Evolutionary conservation across 2,888 invertebrate genomes (phyloP).

Genomic region (Cylindroiulus punctatus): DNA sequence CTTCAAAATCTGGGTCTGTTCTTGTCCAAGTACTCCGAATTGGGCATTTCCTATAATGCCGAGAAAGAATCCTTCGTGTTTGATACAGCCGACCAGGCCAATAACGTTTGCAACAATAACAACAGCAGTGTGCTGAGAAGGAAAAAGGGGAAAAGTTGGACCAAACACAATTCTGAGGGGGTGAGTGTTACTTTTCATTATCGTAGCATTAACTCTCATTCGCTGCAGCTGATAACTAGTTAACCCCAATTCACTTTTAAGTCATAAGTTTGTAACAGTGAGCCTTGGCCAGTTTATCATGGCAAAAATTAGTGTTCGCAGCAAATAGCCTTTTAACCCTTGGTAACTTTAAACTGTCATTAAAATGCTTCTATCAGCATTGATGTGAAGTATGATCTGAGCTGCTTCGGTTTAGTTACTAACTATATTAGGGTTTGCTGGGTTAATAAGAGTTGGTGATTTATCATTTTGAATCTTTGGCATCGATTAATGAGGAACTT

Average conservation of each 20-base stretch:
- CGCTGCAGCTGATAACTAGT: too few relatives aligned
- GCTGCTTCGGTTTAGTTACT: too few relatives aligned
- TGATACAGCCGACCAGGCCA: not conserved
- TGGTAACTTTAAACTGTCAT: too few relatives aligned
- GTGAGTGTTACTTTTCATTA: slow-evolving; percentile 6
- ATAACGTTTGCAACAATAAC: not conserved
- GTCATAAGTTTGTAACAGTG: too few relatives aligned
- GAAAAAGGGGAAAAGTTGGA: slow-evolving; percentile 51
- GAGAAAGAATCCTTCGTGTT: slow-evolving; percentile 12
- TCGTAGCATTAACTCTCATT: not conserved
- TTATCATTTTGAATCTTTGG: not conserved
- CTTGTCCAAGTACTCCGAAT: slow-evolving; percentile 44
- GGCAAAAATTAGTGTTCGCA: too few relatives aligned
- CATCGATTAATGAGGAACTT: not conserved
- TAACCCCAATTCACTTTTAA: too few relatives aligned
- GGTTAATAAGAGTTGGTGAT: not conserved
- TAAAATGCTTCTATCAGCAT: too few relatives aligned
- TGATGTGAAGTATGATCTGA: too few relatives aligned
- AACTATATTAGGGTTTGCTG: too few relatives aligned
- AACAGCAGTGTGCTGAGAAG: not conserved
- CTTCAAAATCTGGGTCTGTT: slow-evolving; percentile 48
- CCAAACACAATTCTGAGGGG: slow-evolving; percentile 40
- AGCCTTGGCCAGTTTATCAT: too few relatives aligned
- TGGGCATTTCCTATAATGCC: slow-evolving; percentile 16
- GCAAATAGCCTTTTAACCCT: too few relatives aligned